These are phyloP conservation scores for Dipodomys merriami DNA, from an alignment of 2,113 vertebrate genomes.

Conservation along the genomic window DNA sequence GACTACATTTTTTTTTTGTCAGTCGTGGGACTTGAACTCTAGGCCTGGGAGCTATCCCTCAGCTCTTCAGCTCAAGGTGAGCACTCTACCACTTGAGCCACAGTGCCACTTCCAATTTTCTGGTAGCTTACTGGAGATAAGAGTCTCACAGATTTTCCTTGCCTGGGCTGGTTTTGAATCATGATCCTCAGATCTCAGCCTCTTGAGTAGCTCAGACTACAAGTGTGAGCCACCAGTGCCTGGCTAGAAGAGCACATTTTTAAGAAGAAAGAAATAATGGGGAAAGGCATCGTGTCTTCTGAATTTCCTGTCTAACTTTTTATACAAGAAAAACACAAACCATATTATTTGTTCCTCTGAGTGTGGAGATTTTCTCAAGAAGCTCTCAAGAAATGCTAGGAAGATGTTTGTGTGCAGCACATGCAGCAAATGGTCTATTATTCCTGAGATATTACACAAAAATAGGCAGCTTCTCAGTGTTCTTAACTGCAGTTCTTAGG, in stretches of 20 bases:
- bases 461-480: background rate
- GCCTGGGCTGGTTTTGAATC: too few species aligned
- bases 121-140: too few species aligned
- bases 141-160: too few species aligned
- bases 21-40: too few species aligned
- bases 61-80: too few species aligned
- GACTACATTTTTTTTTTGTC: background rate
- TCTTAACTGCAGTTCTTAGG: background rate
- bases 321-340: slow-evolving; percentile 19
- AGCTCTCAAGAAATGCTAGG: background rate
- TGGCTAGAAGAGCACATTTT: background rate
- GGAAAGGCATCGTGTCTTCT: background rate
- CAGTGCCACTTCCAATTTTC: too few species aligned
- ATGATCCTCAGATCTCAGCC: too few species aligned
- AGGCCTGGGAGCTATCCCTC: too few species aligned
- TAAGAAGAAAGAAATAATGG: background rate
- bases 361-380: slow-evolving; percentile 26
- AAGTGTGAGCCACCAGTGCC: too few species aligned
- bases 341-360: background rate
- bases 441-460: background rate
- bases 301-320: background rate
- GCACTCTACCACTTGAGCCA: too few species aligned
- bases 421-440: background rate
- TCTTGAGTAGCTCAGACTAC: too few species aligned
- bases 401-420: too few species aligned